Evolutionary conservation across 2,113 vertebrate genomes (phyloP).

Genomic region (Rynchops niger): DNA sequence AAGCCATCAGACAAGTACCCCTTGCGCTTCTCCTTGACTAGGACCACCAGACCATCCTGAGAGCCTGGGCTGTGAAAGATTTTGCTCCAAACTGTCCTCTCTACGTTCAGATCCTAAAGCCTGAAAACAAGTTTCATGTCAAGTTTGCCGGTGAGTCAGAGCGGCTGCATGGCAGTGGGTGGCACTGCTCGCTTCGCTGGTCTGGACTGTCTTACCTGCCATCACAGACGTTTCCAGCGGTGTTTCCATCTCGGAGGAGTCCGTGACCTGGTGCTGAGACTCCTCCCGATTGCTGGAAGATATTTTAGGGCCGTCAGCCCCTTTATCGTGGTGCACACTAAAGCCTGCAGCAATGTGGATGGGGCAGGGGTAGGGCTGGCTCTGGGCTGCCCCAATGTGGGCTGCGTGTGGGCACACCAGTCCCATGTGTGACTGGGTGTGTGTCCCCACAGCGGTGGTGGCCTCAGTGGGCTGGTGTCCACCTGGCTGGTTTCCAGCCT

Average conservation of each 20-base stretch:
- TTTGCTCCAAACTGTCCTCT: slow-evolving; percentile 86
- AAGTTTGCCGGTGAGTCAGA: slow-evolving; percentile 81
- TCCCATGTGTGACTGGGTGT: not conserved
- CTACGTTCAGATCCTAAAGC: slow-evolving; percentile 87
- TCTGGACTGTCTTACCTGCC: not conserved
- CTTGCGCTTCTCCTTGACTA: not conserved
- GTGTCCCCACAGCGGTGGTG: accelerated
- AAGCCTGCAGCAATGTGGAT: not conserved
- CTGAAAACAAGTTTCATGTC: slow-evolving; percentile 86
- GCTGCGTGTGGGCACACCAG: not conserved
- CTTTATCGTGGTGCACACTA: not conserved
- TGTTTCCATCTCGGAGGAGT: not conserved
- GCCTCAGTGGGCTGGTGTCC: not conserved
- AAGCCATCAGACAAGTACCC: not conserved
- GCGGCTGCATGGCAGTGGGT: accelerated
- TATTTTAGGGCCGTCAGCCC: not conserved
- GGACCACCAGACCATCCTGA: slow-evolving; percentile 88
- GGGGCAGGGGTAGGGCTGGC: not conserved
- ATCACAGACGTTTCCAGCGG: accelerated
- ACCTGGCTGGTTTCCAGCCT: not conserved
- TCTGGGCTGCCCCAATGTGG: not conserved
- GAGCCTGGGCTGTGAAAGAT: slow-evolving; percentile 88
- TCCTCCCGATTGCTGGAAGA: not conserved
- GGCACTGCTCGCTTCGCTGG: accelerated
- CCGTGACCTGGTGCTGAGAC: not conserved